Percentiles rank a stretch among this genome's conserved stretches.
These are phyloP conservation scores for Spodoptera frugiperda DNA, from an alignment of 1,140 invertebrate genomes.

Conservation along the genomic window DNA sequence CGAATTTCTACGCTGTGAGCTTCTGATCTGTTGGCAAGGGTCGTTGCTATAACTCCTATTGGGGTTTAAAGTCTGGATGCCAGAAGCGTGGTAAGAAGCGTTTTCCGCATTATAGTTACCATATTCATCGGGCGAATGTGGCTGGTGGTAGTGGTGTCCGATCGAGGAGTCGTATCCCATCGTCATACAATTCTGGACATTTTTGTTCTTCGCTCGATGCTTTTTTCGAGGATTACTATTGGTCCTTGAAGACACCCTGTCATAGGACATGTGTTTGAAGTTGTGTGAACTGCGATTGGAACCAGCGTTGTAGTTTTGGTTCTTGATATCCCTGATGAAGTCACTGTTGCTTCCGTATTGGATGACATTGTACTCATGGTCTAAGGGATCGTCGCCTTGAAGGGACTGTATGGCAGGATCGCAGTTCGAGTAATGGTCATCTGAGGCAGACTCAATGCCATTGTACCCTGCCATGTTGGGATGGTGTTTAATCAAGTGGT, in stretches of 20 bases:
- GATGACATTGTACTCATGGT: slow-evolving; percentile 86
- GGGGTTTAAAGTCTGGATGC: slow-evolving; percentile 84
- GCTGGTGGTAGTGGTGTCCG: slow-evolving; percentile 84
- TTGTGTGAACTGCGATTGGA: slow-evolving; percentile 84
- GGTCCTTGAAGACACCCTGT: slow-evolving; percentile 81
- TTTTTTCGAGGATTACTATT: slow-evolving; percentile 85
- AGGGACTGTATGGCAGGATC: slow-evolving; percentile 84
- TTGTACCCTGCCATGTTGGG: slow-evolving; percentile 82
- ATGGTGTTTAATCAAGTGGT: slow-evolving; percentile 85
- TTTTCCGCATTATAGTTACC: slow-evolving; percentile 83
- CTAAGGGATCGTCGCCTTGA: slow-evolving; percentile 82
- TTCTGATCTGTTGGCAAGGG: slow-evolving; percentile 68
- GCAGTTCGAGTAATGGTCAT: slow-evolving; percentile 86
- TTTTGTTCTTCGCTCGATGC: slow-evolving; percentile 82
- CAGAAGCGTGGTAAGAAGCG: slow-evolving; percentile 83
- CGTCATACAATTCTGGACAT: slow-evolving; percentile 84
- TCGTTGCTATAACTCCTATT: slow-evolving; percentile 79
- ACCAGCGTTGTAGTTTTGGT: slow-evolving; percentile 82
- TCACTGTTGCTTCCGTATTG: slow-evolving; percentile 84
- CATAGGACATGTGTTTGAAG: slow-evolving; percentile 85
- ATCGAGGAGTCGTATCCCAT: slow-evolving; percentile 82
- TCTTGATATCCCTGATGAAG: slow-evolving; percentile 83
- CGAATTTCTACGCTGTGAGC: slow-evolving; percentile 82
- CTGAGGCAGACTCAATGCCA: slow-evolving; percentile 82
- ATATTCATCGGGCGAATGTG: slow-evolving; percentile 81